A percentile compares a stretch with the other conserved stretches of the same genome.
phyloP scores from a whole-genome alignment of 1,140 invertebrate species.

The Drosophila lacertosa region DNA sequence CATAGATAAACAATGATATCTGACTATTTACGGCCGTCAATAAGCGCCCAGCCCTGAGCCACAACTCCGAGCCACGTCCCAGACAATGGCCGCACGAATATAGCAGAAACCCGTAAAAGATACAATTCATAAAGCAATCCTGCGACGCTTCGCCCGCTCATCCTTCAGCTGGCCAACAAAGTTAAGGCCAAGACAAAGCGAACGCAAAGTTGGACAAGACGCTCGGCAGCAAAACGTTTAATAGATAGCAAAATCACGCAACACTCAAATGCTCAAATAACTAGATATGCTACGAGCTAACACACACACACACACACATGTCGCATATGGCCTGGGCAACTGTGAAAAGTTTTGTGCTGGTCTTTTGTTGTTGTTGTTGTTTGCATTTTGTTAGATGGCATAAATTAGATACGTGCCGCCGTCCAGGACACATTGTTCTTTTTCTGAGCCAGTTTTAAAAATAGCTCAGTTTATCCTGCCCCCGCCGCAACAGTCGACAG shows the following conservation, averaged over 20 bases:
- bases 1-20: constrained; percentile 72
- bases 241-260: constrained; percentile 75
- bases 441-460: constrained; percentile 44
- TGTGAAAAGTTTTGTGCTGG: constrained; percentile 68
- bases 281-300: constrained; percentile 26
- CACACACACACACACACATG: constrained; percentile 16
- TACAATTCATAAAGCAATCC: constrained; percentile 75
- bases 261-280: constrained; percentile 48
- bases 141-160: constrained; percentile 28
- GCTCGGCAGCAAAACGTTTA: constrained; percentile 66
- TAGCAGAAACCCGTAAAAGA: constrained; percentile 58
- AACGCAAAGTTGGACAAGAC: constrained; percentile 64
- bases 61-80: not conserved
- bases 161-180: constrained; percentile 5
- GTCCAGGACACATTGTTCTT: constrained; percentile 36
- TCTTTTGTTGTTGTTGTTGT: constrained; percentile 65
- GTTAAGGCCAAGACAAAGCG: constrained; percentile 40
- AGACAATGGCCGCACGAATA: constrained; percentile 17
- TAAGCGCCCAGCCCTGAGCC: too few species aligned
- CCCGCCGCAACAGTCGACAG: not conserved
- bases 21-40: constrained; percentile 54
- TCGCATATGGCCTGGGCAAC: constrained; percentile 34
- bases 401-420: constrained; percentile 79
- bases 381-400: constrained; percentile 78
- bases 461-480: constrained; percentile 44